These are phyloP conservation scores for Philaethria dido DNA, from an alignment of 2,888 invertebrate species.

Conservation along the genomic window DNA sequence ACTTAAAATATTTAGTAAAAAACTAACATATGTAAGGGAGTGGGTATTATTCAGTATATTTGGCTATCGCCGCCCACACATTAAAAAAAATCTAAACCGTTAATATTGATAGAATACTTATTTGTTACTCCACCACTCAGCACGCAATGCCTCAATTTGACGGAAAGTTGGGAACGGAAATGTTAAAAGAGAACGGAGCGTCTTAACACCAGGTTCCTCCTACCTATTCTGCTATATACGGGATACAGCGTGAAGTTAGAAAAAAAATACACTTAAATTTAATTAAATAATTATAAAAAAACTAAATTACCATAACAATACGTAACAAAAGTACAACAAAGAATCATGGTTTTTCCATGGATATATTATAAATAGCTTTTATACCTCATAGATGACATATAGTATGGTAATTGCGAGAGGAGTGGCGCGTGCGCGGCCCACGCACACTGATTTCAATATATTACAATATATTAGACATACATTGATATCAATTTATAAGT, in stretches of 20 bases:
- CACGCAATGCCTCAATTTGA: no score
- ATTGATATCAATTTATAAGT: slow-evolving; percentile 18
- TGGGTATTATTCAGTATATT: background rate
- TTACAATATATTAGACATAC: slow-evolving; percentile 29
- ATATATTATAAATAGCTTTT: slow-evolving; percentile 37
- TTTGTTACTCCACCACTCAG: no score
- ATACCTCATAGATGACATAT: slow-evolving; percentile 35
- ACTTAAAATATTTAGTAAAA: no score
- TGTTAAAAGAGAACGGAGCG: no score
- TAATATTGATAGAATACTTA: no score
- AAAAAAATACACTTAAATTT: background rate
- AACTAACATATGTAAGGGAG: background rate
- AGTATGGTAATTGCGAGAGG: slow-evolving; percentile 51
- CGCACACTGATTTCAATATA: slow-evolving; percentile 51
- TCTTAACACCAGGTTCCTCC: no score
- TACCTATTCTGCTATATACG: no score
- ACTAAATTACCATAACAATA: background rate
- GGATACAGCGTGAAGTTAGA: no score
- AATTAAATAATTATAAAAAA: background rate
- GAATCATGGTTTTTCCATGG: slow-evolving; percentile 27
- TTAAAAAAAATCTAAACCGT: no score
- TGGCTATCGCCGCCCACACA: background rate
- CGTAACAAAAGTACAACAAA: slow-evolving; percentile 1
- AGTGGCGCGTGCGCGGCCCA: slow-evolving; percentile 68
- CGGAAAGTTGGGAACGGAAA: no score